Evolutionary conservation across 2,113 vertebrate genomes (phyloP).

Genomic region (Illadopsis cleaveri): DNA sequence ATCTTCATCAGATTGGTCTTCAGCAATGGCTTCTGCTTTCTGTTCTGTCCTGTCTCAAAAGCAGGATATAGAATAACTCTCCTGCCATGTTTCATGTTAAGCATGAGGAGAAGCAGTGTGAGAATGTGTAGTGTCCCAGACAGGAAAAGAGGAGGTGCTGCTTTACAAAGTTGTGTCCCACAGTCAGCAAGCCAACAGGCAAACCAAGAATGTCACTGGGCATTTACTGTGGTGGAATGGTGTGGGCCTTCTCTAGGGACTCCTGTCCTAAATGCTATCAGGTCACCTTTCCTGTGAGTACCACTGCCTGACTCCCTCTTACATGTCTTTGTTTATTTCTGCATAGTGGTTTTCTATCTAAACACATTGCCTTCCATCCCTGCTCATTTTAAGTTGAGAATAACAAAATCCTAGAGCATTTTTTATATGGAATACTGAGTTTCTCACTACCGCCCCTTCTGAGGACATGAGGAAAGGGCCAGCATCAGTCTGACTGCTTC

Average conservation of each 20-base stretch:
- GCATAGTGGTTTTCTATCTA: neutral
- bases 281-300: neutral
- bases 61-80: neutral
- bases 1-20: neutral
- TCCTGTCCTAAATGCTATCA: neutral
- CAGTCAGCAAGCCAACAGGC: neutral
- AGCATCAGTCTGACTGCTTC: neutral
- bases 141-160: neutral
- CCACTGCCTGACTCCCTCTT: neutral
- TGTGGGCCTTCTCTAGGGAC: neutral
- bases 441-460: neutral
- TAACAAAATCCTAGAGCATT: neutral
- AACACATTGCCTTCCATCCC: neutral
- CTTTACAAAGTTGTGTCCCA: neutral
- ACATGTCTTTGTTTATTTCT: neutral
- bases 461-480: neutral
- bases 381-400: neutral
- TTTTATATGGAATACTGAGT: neutral
- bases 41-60: neutral
- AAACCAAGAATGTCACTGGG: rapidly evolving
- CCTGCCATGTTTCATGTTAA: rapidly evolving
- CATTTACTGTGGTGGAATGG: neutral
- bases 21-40: neutral
- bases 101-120: neutral
- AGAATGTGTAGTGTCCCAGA: neutral